A percentile compares a stretch with the other conserved stretches of the same genome.
phyloP scores from a whole-genome alignment of 2,797 vertebrate genomes.

The Dryobates pubescens region DNA sequence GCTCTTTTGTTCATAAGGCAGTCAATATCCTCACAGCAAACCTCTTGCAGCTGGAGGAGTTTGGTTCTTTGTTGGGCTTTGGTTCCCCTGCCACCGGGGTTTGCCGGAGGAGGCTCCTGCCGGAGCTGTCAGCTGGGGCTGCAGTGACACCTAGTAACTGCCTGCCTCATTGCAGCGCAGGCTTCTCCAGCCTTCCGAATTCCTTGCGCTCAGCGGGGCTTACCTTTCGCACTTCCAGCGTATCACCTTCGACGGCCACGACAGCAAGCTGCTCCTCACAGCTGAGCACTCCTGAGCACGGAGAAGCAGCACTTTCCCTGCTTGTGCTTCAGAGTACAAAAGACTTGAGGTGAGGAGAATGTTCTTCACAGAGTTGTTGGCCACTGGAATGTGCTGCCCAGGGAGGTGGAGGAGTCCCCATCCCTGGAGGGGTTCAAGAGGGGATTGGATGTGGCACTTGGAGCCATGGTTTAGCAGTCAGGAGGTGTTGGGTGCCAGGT shows the following conservation, averaged over 20 bases:
- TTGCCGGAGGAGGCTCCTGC: not conserved
- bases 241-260: fast-evolving
- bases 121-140: not conserved
- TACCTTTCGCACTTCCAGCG: not conserved
- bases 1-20: not conserved
- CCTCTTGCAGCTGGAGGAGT: not conserved
- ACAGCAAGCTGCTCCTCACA: not conserved
- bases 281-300: fast-evolving
- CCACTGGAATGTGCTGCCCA: too few relatives aligned
- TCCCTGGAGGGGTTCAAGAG: too few relatives aligned
- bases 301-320: not conserved
- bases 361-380: too few relatives aligned
- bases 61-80: not conserved
- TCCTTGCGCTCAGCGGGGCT: not conserved
- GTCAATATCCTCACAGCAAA: not conserved
- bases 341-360: too few relatives aligned
- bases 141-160: constrained; percentile 65
- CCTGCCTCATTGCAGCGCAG: not conserved
- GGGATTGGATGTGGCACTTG: too few relatives aligned
- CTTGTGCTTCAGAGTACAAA: not conserved
- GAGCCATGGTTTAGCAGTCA: too few relatives aligned
- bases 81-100: not conserved
- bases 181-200: not conserved
- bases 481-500: too few relatives aligned
- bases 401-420: too few relatives aligned